phyloP scores from a whole-genome alignment of 2,888 invertebrate genomes.

The Troides helena region DNA sequence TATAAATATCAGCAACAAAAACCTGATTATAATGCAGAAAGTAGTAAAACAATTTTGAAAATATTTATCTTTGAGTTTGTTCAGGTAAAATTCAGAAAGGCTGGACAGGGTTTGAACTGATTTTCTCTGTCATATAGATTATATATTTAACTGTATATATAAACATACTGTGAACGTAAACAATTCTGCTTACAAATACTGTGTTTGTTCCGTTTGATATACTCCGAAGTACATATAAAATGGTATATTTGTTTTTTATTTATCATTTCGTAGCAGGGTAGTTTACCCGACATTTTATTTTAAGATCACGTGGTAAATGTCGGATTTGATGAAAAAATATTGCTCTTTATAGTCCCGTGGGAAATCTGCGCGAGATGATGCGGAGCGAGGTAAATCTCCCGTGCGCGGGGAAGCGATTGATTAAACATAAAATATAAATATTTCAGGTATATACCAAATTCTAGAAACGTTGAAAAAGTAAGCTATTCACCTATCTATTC shows the following conservation, averaged over 20 bases:
- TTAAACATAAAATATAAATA: conserved; percentile 6
- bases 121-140: too few relatives aligned
- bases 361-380: conserved; percentile 16
- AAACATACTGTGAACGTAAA: too few relatives aligned
- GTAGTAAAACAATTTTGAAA: too few relatives aligned
- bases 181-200: too few relatives aligned
- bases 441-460: not conserved
- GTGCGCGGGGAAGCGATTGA: conserved; percentile 8
- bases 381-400: conserved; percentile 7
- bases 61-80: too few relatives aligned
- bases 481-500: not conserved
- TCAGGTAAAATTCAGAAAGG: too few relatives aligned
- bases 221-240: not conserved
- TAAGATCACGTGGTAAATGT: conserved; percentile 20
- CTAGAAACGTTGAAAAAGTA: not conserved
- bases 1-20: too few relatives aligned
- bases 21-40: too few relatives aligned
- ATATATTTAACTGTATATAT: too few relatives aligned
- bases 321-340: conserved; percentile 24
- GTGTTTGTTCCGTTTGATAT: not conserved
- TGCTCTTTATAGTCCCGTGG: conserved; percentile 9
- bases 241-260: not conserved
- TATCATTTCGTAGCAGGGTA: not conserved
- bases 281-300: not conserved
- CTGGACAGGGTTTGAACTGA: too few relatives aligned